These are phyloP conservation scores for Macaria notata DNA, from an alignment of 2,888 invertebrate genomes.

Conservation along the genomic window DNA sequence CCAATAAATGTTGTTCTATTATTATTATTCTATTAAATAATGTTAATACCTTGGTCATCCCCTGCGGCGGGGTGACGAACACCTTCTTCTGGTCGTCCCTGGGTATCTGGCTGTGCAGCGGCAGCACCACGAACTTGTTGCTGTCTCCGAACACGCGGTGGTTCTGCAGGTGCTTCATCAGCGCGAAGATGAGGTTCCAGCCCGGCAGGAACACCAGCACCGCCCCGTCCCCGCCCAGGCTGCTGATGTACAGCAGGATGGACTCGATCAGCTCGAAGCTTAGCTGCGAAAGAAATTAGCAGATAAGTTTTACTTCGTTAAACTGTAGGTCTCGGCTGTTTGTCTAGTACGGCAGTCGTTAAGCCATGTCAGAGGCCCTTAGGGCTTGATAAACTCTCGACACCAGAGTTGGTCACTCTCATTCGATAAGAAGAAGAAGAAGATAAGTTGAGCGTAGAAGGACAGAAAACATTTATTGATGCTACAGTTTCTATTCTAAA, in stretches of 20 bases:
- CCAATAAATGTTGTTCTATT: no score
- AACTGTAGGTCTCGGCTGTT: no score
- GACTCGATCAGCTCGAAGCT: constrained; percentile 96
- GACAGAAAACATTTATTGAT: no score
- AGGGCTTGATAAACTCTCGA: no score
- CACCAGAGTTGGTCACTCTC: no score
- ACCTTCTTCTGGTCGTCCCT: constrained; percentile 97
- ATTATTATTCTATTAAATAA: no score
- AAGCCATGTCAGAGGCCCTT: no score
- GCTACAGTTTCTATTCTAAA: no score
- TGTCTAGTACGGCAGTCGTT: no score
- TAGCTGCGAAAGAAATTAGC: constrained; percentile 62
- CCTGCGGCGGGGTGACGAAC: constrained; percentile 92
- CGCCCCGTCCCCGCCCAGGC: constrained; percentile 88
- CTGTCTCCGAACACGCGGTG: constrained; percentile 85
- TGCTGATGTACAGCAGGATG: constrained; percentile 85
- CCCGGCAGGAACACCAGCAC: constrained; percentile 97
- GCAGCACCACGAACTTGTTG: constrained; percentile 88
- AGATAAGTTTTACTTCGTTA: no score
- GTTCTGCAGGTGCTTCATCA: constrained; percentile 91
- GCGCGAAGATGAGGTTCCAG: constrained; percentile 97
- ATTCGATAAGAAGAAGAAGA: no score
- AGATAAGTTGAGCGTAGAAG: no score
- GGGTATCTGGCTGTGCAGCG: constrained; percentile 98
- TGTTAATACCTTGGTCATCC: constrained; percentile 94